phyloP scores from a whole-genome alignment of 2,888 invertebrate genomes.

The Diarsia mendica region DNA sequence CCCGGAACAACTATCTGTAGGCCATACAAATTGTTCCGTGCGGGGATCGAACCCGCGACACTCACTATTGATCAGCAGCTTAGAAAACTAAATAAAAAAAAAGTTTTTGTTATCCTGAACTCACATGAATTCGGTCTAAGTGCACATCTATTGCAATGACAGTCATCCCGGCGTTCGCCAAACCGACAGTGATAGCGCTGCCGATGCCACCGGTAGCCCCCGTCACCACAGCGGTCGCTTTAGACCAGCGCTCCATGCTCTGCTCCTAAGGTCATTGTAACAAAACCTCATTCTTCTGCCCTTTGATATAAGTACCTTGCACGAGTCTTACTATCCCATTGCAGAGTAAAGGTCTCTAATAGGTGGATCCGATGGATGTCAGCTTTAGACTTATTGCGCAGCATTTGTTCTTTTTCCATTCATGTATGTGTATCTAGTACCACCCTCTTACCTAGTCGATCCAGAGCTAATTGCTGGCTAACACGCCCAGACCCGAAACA shows the following conservation, averaged over 20 bases:
- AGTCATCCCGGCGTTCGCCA: constrained; percentile 32
- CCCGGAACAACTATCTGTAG: too few relatives aligned
- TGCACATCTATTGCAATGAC: constrained; percentile 39
- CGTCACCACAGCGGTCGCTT: constrained; percentile 42
- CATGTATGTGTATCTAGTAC: background rate
- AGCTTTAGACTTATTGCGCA: background rate
- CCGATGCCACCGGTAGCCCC: constrained; percentile 38
- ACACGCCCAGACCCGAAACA: too few relatives aligned
- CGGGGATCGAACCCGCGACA: too few relatives aligned
- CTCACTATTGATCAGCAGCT: background rate
- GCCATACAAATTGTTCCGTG: too few relatives aligned
- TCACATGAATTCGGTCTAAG: constrained; percentile 31
- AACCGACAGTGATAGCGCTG: constrained; percentile 18
- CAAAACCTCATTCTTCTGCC: background rate
- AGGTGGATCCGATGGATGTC: background rate
- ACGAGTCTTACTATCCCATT: background rate
- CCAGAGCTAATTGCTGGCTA: too few relatives aligned
- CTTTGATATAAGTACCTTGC: background rate
- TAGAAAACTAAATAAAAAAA: too few relatives aligned
- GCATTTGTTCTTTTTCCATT: background rate
- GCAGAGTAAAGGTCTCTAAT: background rate
- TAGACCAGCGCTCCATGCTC: constrained; percentile 34
- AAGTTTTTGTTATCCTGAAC: too few relatives aligned
- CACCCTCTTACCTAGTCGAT: background rate
- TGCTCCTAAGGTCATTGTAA: background rate